A percentile compares a stretch with the other conserved stretches of the same genome.
These are phyloP conservation scores for Deroptyus accipitrinus DNA, from an alignment of 2,113 vertebrate genomes.

Conservation along the genomic window DNA sequence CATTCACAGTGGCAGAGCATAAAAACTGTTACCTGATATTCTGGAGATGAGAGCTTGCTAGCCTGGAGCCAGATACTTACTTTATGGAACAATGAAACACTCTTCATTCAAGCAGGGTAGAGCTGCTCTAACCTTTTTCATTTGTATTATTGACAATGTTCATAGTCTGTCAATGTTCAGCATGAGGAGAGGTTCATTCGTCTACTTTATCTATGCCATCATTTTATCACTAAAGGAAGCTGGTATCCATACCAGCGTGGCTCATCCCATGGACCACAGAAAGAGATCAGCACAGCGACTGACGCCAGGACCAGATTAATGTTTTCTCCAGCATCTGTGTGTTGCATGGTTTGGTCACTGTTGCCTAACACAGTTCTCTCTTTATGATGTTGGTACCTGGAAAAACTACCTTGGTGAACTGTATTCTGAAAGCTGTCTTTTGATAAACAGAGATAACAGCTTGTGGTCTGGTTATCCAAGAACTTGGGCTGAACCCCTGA, in stretches of 20 bases:
- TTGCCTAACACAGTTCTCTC: neutral
- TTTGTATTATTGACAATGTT: neutral
- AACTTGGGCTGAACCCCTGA: neutral
- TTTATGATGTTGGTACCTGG: neutral
- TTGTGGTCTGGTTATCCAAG: neutral
- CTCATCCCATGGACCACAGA: neutral
- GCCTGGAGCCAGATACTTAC: neutral
- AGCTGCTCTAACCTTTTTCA: neutral
- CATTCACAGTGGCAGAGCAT: neutral
- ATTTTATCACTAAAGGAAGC: neutral
- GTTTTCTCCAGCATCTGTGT: neutral
- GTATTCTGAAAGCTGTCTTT: neutral
- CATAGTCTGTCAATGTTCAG: neutral
- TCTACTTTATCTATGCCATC: neutral
- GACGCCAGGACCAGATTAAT: neutral
- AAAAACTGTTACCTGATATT: neutral
- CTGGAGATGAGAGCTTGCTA: neutral
- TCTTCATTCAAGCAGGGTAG: neutral
- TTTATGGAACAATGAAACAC: neutral
- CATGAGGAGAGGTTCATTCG: neutral
- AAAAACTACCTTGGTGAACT: neutral
- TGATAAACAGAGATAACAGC: neutral
- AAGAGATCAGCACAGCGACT: neutral
- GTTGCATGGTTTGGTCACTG: neutral
- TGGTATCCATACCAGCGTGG: neutral